phyloP scores from a whole-genome alignment of 2,888 invertebrate genomes.

The Leucophora obtusa region DNA sequence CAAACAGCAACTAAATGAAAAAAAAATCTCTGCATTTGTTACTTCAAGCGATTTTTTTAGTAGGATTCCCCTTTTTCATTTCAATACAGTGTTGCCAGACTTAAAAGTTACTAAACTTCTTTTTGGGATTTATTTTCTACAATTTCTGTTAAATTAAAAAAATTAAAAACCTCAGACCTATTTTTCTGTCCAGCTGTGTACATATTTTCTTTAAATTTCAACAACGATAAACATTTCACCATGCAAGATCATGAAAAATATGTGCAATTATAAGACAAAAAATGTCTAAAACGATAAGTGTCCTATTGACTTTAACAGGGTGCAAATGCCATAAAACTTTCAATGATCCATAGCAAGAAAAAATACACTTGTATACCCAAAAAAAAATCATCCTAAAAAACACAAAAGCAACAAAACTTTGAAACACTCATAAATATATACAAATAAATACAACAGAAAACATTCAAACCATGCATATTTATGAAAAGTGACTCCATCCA shows the following conservation, averaged over 20 bases:
- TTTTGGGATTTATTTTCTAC: no score
- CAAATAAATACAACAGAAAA: slow-evolving; percentile 9
- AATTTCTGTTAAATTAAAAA: no score
- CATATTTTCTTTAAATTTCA: no score
- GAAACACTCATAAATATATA: not conserved
- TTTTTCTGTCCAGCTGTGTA: no score
- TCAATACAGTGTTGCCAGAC: no score
- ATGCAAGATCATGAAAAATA: slow-evolving; percentile 7
- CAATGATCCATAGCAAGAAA: slow-evolving; percentile 25
- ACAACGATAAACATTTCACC: not conserved
- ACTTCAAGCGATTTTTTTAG: no score
- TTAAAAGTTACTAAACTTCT: no score
- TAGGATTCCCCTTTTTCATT: no score
- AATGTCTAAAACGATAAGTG: not conserved
- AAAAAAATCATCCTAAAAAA: slow-evolving; percentile 11
- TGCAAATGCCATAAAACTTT: slow-evolving; percentile 13
- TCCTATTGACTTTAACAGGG: not conserved
- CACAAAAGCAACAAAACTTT: not conserved
- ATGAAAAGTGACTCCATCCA: slow-evolving; percentile 52
- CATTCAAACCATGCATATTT: slow-evolving; percentile 49
- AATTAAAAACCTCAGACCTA: no score
- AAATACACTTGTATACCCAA: not conserved
- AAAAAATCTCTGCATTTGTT: no score
- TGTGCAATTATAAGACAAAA: not conserved
- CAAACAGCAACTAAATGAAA: no score